Percentiles rank a stretch among this genome's conserved stretches.
These are phyloP conservation scores for Tetranychus urticae DNA, from an alignment of 1,140 invertebrate genomes.

Conservation along the genomic window DNA sequence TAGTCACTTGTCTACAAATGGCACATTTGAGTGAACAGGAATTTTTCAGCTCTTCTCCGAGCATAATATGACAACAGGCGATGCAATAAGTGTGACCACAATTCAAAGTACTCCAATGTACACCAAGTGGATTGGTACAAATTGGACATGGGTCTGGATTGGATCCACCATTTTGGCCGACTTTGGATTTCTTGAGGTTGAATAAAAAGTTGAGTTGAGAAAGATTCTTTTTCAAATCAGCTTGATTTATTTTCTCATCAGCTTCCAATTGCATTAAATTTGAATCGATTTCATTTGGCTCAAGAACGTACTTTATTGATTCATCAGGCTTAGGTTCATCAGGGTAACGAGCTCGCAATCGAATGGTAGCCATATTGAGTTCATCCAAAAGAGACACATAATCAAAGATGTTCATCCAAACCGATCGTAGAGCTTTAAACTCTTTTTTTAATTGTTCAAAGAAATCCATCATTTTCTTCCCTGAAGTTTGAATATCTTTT, in stretches of 20 bases:
- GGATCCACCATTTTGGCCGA: conserved; percentile 19
- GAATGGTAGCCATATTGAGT: conserved; percentile 42
- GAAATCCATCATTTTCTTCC: conserved; percentile 17
- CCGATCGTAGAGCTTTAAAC: conserved; percentile 29
- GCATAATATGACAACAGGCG: conserved; percentile 29
- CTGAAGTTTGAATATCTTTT: conserved; percentile 10
- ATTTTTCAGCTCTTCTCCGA: conserved; percentile 12
- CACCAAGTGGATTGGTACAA: conserved; percentile 30
- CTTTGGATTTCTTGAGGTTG: conserved; percentile 24
- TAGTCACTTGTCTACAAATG: conserved; percentile 34
- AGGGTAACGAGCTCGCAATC: conserved; percentile 29
- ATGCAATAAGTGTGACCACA: conserved; percentile 44
- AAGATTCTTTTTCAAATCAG: not conserved
- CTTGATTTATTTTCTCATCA: not conserved
- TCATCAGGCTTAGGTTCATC: conserved; percentile 19
- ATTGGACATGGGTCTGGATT: conserved; percentile 43
- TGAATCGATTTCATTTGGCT: conserved; percentile 1
- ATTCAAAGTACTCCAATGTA: conserved; percentile 35
- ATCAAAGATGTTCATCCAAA: conserved; percentile 34
- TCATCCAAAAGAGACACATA: conserved; percentile 40
- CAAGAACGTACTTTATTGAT: conserved; percentile 8
- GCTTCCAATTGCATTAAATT: not conserved
- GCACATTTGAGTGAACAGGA: conserved; percentile 25
- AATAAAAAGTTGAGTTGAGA: not conserved
- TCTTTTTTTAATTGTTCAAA: conserved; percentile 37